phyloP scores from a whole-genome alignment of 2,113 vertebrate genomes.

The Tympanuchus pallidicinctus region DNA sequence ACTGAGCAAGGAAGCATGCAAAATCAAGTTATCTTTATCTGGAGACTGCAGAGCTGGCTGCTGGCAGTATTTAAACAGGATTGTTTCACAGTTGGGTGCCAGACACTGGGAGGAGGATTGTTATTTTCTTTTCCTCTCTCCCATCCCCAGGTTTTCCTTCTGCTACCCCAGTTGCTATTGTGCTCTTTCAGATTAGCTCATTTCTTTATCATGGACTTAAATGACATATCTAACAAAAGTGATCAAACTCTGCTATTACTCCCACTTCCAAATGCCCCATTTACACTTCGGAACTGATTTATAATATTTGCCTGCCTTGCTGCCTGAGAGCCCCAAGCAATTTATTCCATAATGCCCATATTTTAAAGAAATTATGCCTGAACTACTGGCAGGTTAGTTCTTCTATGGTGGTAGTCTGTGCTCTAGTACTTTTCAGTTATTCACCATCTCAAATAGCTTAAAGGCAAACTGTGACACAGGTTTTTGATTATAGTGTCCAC shows the following conservation, averaged over 20 bases:
- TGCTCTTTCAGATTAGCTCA: background rate
- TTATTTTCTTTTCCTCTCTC: background rate
- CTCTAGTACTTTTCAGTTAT: background rate
- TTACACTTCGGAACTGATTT: constrained; percentile 44
- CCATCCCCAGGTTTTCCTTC: background rate
- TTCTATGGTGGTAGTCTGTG: background rate
- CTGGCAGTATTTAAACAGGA: background rate
- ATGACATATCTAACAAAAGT: background rate
- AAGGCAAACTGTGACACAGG: constrained; percentile 3
- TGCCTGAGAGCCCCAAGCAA: background rate
- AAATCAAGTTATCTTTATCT: background rate
- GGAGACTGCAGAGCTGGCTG: background rate
- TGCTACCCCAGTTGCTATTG: background rate
- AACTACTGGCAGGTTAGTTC: background rate
- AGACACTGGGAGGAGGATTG: fast-evolving
- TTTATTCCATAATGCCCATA: constrained; percentile 25
- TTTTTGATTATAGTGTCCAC: constrained; percentile 11
- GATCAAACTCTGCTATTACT: background rate
- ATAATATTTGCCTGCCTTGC: background rate
- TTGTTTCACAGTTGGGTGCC: background rate
- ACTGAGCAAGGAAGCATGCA: background rate
- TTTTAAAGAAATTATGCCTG: background rate
- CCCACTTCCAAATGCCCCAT: background rate
- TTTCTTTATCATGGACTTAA: constrained; percentile 4
- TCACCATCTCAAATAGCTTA: constrained; percentile 7